A percentile compares a stretch with the other conserved stretches of the same genome.
Conservation (phyloP, 2,113 vertebrate species). For the Corythornis madagascariensis region DNA sequence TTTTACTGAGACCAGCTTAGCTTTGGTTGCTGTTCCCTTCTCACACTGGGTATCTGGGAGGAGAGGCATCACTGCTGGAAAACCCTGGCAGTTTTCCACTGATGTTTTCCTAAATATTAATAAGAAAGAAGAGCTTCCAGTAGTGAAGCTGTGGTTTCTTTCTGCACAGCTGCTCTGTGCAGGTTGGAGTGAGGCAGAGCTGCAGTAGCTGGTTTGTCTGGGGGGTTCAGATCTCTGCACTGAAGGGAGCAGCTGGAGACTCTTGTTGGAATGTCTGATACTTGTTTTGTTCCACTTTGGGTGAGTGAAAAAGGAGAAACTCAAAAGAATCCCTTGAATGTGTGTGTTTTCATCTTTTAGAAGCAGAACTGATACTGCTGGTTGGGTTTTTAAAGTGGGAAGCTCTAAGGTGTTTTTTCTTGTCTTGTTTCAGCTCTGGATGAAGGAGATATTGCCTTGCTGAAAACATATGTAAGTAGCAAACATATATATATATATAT, state of each 20-base stretch:
- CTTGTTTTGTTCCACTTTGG: background rate
- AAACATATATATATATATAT: too few species aligned
- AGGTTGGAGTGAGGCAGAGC: background rate
- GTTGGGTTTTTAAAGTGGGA: constrained; percentile 11
- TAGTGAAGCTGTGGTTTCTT: background rate
- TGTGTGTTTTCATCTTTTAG: background rate
- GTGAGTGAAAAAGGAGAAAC: background rate
- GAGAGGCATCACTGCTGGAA: background rate
- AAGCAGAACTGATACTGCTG: background rate
- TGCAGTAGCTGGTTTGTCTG: background rate
- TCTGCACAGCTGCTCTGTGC: background rate
- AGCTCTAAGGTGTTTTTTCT: background rate
- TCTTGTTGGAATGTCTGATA: background rate
- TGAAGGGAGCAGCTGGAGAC: background rate
- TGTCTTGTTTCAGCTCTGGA: constrained; percentile 88
- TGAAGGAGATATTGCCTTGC: constrained; percentile 96
- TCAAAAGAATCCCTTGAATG: background rate
- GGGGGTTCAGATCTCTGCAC: background rate
- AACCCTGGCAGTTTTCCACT: background rate
- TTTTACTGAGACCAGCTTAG: background rate
- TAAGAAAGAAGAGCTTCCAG: background rate
- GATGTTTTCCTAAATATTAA: background rate
- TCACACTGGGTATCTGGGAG: background rate
- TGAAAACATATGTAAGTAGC: constrained; percentile 96
- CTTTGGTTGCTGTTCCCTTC: background rate